These are phyloP conservation scores for Cistogaster globosa DNA, from an alignment of 2,888 invertebrate species.

Conservation along the genomic window DNA sequence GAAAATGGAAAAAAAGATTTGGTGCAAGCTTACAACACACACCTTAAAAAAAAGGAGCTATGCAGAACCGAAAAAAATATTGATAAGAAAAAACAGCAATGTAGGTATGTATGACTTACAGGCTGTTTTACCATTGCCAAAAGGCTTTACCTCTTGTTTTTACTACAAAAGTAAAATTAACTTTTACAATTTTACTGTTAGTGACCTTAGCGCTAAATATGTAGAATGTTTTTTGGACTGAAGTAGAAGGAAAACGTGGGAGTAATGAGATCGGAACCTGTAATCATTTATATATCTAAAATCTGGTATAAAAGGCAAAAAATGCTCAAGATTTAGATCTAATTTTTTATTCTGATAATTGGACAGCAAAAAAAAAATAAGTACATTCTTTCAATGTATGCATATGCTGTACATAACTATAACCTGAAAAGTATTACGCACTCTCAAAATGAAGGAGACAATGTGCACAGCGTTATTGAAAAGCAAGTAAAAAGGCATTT, in stretches of 20 bases:
- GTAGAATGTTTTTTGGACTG: constrained; percentile 74
- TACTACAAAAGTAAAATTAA: constrained; percentile 47
- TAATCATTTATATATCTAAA: constrained; percentile 69
- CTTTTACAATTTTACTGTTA: constrained; percentile 10
- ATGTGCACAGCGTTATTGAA: too few relatives aligned
- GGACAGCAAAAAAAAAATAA: constrained; percentile 72
- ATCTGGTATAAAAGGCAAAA: constrained; percentile 48
- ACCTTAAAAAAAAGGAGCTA: constrained; percentile 44
- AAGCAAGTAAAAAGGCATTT: too few relatives aligned
- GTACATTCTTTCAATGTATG: constrained; percentile 48
- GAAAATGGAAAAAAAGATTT: background rate
- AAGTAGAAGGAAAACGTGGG: constrained; percentile 75
- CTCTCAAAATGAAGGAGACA: too few relatives aligned
- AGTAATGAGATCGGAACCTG: constrained; percentile 73
- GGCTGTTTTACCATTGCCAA: constrained; percentile 56
- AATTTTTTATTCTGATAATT: constrained; percentile 77
- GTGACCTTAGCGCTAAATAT: background rate
- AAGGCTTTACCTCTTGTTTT: constrained; percentile 59
- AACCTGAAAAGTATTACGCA: too few relatives aligned
- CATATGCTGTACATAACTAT: constrained; percentile 10
- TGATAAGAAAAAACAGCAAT: constrained; percentile 51
- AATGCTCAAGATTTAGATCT: constrained; percentile 3
- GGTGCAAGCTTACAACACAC: background rate
- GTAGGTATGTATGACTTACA: constrained; percentile 67
- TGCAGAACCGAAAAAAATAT: constrained; percentile 53